A percentile compares a stretch with the other conserved stretches of the same genome.
phyloP scores from a whole-genome alignment of 1,140 invertebrate species.

The Eupristina koningsbergeri region DNA sequence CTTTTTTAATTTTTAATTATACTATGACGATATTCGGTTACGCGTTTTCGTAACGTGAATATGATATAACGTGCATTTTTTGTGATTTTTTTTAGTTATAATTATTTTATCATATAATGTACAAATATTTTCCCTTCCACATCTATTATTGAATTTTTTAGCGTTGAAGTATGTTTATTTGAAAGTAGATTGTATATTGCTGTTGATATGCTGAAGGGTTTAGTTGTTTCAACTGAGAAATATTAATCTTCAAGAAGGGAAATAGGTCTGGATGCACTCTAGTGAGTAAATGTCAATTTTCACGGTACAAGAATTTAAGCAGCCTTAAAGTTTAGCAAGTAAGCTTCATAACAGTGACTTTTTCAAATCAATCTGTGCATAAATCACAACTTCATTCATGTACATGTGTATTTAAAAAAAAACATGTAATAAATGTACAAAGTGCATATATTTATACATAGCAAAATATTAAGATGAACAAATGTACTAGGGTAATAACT shows the following conservation, averaged over 20 bases:
- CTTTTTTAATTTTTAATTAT: constrained; percentile 28
- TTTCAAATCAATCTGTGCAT: constrained; percentile 30
- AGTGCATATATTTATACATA: constrained; percentile 52
- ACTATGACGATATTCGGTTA: constrained; percentile 12
- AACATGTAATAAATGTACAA: constrained; percentile 58
- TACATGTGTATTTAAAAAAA: constrained; percentile 46
- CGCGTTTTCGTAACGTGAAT: constrained; percentile 27
- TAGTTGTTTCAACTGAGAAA: constrained; percentile 29
- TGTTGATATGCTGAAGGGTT: constrained; percentile 17
- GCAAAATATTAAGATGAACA: constrained; percentile 25
- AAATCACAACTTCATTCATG: constrained; percentile 39
- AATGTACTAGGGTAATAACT: constrained; percentile 35
- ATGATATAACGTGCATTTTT: constrained; percentile 35
- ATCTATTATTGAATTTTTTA: constrained; percentile 30
- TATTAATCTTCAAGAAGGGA: constrained; percentile 22
- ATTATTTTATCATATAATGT: constrained; percentile 37
- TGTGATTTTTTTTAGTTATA: constrained; percentile 40
- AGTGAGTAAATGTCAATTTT: constrained; percentile 47
- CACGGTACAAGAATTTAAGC: constrained; percentile 45
- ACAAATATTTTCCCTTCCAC: constrained; percentile 26
- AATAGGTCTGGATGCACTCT: constrained; percentile 39
- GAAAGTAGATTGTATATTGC: constrained; percentile 31
- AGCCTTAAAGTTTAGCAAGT: constrained; percentile 50
- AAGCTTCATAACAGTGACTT: constrained; percentile 28
- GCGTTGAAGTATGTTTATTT: constrained; percentile 16